A percentile compares a stretch with the other conserved stretches of the same genome.
Evolutionary conservation across 2,113 vertebrate species (phyloP).

Genomic region (Camelus dromedarius): DNA sequence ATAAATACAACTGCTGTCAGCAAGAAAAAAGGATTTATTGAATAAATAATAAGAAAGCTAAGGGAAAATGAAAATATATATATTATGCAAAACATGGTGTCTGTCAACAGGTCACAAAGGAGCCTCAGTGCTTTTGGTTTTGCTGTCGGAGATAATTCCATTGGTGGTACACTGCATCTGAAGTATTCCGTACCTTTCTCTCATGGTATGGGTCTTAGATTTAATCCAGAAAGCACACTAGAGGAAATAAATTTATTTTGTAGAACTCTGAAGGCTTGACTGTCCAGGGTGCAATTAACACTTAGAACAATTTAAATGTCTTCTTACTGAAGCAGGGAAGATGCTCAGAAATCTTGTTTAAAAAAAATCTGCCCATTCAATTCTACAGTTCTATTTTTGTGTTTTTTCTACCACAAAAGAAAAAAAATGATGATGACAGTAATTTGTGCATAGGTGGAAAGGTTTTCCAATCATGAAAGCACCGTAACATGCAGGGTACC

Average conservation of each 20-base stretch:
- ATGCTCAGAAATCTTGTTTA: neutral
- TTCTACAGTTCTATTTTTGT: neutral
- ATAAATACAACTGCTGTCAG: constrained; percentile 94
- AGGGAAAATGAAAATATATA: constrained; percentile 90
- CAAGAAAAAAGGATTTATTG: constrained; percentile 92
- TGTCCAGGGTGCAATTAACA: constrained; percentile 57
- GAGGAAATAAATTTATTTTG: constrained; percentile 39
- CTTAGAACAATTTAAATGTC: constrained; percentile 9
- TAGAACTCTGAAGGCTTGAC: constrained; percentile 68
- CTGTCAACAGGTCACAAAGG: constrained; percentile 88
- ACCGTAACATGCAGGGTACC: neutral
- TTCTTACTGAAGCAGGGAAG: constrained; percentile 1
- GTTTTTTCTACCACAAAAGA: neutral
- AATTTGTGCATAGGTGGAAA: neutral
- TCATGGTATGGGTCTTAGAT: constrained; percentile 11
- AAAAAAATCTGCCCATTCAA: neutral
- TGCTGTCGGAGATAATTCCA: constrained; percentile 74
- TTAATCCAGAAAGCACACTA: neutral
- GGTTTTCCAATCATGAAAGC: neutral
- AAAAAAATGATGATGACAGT: neutral
- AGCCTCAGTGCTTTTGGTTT: constrained; percentile 72
- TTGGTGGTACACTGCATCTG: constrained; percentile 61
- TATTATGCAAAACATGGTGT: constrained; percentile 88
- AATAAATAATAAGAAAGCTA: constrained; percentile 93
- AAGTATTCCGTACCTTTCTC: constrained; percentile 47